Evolutionary conservation across 2,113 vertebrate species (phyloP).

Genomic region (cattle (Bos taurus)): ARS-UCD2.0 NC_037345.1:5330501-5331000

Average conservation of each 20-base stretch:
- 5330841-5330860: neutral
- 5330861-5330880: neutral
- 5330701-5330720: neutral
- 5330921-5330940: neutral
- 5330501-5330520: neutral
- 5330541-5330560: neutral
- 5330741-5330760: neutral
- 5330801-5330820: neutral
- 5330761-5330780: neutral
- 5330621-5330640: neutral
- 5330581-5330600: neutral
- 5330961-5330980: neutral
- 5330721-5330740: too few relatives aligned
- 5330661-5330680: neutral
- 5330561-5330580: neutral
- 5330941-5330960: neutral
- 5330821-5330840: neutral
- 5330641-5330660: neutral
- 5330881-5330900: fast-evolving
- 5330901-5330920: neutral
- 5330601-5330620: neutral
- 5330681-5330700: neutral
- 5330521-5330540: neutral
- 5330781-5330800: neutral
- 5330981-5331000: neutral